These are phyloP conservation scores for Arothron firmamentum DNA, from an alignment of 2,113 vertebrate genomes.

Conservation along the genomic window DNA sequence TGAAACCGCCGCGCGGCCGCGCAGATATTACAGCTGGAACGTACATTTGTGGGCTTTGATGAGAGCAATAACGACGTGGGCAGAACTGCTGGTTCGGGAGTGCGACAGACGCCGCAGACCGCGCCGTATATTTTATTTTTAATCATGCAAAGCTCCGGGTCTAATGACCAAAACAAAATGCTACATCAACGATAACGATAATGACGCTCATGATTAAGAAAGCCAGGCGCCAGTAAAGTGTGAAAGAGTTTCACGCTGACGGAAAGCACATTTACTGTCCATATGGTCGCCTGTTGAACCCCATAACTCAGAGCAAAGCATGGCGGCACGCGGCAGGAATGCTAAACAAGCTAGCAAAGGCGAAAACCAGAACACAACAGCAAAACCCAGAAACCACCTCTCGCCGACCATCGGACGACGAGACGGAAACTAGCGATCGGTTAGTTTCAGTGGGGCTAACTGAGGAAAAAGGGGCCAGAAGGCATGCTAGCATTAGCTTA, in stretches of 20 bases:
- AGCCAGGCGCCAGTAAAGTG: constrained; percentile 60
- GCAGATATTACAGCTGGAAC: constrained; percentile 49
- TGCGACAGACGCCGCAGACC: constrained; percentile 64
- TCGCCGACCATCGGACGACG: too few relatives aligned
- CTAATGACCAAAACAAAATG: constrained; percentile 74
- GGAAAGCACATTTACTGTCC: constrained; percentile 66
- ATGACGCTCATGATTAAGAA: constrained; percentile 75
- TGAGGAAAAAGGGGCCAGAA: too few relatives aligned
- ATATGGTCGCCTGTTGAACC: constrained; percentile 69
- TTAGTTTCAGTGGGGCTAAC: too few relatives aligned
- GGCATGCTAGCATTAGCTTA: too few relatives aligned
- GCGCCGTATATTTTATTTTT: constrained; percentile 71
- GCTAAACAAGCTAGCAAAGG: constrained; percentile 13
- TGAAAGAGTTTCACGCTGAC: constrained; percentile 55
- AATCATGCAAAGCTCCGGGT: constrained; percentile 69
- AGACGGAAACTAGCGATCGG: too few relatives aligned
- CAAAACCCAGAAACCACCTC: too few relatives aligned
- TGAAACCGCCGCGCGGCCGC: constrained; percentile 44
- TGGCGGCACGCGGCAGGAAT: constrained; percentile 30
- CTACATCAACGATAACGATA: constrained; percentile 70
- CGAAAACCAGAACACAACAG: neutral
- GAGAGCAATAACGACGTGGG: constrained; percentile 56
- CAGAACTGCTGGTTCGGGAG: constrained; percentile 54
- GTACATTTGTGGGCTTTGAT: constrained; percentile 62
- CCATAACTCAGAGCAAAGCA: constrained; percentile 70